phyloP scores from a whole-genome alignment of 2,113 vertebrate genomes.

The Talpa occidentalis region DNA sequence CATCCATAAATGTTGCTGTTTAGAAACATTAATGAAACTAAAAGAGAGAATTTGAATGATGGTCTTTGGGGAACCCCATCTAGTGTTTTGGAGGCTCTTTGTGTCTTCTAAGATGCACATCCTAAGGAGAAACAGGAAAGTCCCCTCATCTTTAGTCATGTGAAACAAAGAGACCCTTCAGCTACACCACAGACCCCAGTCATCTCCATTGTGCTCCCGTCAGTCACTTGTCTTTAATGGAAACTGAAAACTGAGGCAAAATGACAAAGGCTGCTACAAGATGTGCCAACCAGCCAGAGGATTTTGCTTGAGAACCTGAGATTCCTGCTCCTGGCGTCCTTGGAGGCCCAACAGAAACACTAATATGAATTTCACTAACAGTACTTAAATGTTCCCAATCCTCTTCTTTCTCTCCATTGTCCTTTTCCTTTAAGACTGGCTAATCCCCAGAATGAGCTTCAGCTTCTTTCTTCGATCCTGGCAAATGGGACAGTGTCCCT shows the following conservation, averaged over 20 bases:
- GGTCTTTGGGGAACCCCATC: not conserved
- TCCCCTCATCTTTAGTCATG: not conserved
- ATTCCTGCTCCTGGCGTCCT: not conserved
- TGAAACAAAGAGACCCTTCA: not conserved
- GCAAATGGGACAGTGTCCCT: not conserved
- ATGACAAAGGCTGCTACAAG: not conserved
- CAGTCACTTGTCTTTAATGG: not conserved
- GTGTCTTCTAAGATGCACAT: not conserved
- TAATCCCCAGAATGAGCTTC: not conserved
- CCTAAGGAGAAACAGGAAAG: not conserved
- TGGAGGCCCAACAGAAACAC: not conserved
- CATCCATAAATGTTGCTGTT: not conserved
- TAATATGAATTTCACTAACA: not conserved
- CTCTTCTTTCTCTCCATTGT: not conserved
- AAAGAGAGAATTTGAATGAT: not conserved
- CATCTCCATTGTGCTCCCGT: not conserved
- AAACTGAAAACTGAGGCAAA: not conserved
- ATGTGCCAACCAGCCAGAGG: not conserved
- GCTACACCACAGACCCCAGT: too few species aligned
- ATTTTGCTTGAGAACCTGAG: not conserved
- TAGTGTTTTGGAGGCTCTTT: not conserved
- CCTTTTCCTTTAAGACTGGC: not conserved
- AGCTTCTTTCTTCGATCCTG: not conserved
- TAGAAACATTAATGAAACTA: not conserved
- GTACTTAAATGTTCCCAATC: fast-evolving